Evolutionary conservation across 2,113 vertebrate genomes (phyloP), one percentile per base, ranked within the genome.

Genomic region (Petromus typicus): DNA sequence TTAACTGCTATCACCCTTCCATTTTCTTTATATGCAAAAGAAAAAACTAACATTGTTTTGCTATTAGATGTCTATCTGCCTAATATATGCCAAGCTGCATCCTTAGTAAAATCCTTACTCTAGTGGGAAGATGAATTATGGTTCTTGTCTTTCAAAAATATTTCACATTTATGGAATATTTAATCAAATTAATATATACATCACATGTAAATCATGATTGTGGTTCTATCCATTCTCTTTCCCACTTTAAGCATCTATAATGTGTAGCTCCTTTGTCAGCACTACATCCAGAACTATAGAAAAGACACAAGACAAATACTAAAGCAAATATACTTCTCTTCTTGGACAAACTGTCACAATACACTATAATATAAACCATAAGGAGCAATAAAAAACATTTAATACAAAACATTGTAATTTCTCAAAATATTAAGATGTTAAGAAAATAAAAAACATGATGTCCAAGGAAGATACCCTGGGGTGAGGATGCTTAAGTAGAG

Each of bases 11-110:
- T 76, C 30, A 63, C 32, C 1, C 43, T 76, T 88, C 67, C 7
- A 51, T 88, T 95, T 94, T 86, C 69, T 84, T 80, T 57, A 84
- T 69, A 78, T 54, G 66, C n/a, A 80, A 91, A 84, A 61, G 43
- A 43, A 90, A 96, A 90, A 71, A 73, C 48, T 86, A 89, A 16
- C 22, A 69, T 61, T 71, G 73, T 0, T 25, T 85, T 43, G 48
- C 40, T 67, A 59, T 57, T 89, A 71, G 6, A 51, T 57, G 76
- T 86, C 40, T 56, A 83, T 86, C 40, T 56, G 30, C 27, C 57
- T 81, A 79, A 22, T 75, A 95, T 59, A 51, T 83, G n/a, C 8
- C 34, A 90, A 18, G 13, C 51, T 93, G 66, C 40, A 18, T 86
- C 40, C n/a, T 91, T 86, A n/a, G 11, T 30, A 96, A 89, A 96